Percentiles rank a stretch among this genome's conserved stretches.
Conservation (phyloP, 2,797 vertebrate genomes). For the Aeoliscus strigatus region DNA sequence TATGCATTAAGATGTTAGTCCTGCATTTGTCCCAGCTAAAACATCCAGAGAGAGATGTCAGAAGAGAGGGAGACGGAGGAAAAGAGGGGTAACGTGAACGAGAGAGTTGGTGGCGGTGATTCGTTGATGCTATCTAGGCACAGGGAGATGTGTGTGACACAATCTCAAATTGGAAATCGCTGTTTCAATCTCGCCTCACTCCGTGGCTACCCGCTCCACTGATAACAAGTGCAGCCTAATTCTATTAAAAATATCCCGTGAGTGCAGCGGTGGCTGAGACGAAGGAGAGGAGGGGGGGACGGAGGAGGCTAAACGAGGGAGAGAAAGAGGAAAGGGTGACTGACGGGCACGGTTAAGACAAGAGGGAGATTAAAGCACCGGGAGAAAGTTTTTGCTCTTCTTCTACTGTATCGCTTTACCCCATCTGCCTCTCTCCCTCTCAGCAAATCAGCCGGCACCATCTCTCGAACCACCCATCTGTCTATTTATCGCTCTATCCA, state of each 20-base stretch:
- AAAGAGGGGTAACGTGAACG: conserved; percentile 50
- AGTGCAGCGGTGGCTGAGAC: conserved; percentile 51
- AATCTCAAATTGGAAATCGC: conserved; percentile 84
- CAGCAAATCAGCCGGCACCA: no score
- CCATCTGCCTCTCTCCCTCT: no score
- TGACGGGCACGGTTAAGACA: conserved; percentile 41
- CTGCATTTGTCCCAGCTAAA: conserved; percentile 41
- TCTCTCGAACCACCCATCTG: conserved; percentile 66
- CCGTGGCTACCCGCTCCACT: conserved; percentile 58
- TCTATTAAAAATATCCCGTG: conserved; percentile 77
- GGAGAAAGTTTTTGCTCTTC: conserved; percentile 41
- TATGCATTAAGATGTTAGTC: conserved; percentile 53
- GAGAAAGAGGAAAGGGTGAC: conserved; percentile 32
- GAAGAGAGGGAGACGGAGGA: conserved; percentile 10
- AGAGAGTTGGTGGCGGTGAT: conserved; percentile 68
- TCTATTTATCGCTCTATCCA: conserved; percentile 58
- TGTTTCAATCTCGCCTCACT: conserved; percentile 79
- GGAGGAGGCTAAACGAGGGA: conserved; percentile 6
- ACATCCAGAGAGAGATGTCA: conserved; percentile 34
- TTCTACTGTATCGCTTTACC: conserved; percentile 50
- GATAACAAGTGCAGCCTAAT: conserved; percentile 77
- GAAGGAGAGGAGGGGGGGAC: conserved; percentile 1
- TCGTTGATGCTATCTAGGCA: conserved; percentile 72
- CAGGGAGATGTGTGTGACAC: conserved; percentile 77
- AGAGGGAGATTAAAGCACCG: conserved; percentile 32